Conservation (phyloP, 1,140 invertebrate genomes). For the Drosophila erecta region DNA sequence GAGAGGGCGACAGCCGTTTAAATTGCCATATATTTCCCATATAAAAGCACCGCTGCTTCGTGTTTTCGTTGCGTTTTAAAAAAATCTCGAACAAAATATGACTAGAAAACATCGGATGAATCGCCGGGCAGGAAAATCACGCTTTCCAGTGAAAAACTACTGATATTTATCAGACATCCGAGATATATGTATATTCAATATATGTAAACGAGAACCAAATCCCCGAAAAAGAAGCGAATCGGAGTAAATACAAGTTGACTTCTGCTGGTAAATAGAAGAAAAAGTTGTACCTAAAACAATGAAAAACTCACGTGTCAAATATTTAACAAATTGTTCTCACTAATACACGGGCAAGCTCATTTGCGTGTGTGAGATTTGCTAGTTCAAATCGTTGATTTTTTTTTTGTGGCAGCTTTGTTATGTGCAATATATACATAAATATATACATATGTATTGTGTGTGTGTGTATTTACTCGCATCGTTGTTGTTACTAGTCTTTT, state of each 20-base stretch:
- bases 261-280: conserved; percentile 20
- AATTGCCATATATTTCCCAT: conserved; percentile 11
- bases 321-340: background rate
- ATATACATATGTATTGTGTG: conserved; percentile 1
- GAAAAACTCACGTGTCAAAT: conserved; percentile 19
- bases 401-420: conserved; percentile 32
- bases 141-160: conserved; percentile 8
- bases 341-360: background rate
- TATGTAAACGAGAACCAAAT: background rate
- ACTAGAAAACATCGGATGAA: conserved; percentile 11
- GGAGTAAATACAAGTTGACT: conserved; percentile 8
- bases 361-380: background rate
- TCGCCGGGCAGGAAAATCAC: conserved; percentile 11
- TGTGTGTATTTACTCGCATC: conserved; percentile 22
- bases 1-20: background rate
- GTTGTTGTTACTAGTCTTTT: conserved; percentile 19
- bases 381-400: conserved; percentile 14
- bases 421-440: conserved; percentile 12
- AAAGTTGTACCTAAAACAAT: background rate
- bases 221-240: background rate
- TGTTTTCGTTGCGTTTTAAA: conserved; percentile 12
- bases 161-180: conserved; percentile 1
- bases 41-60: conserved; percentile 15
- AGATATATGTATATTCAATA: background rate
- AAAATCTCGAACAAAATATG: conserved; percentile 15